Percentiles rank a stretch among this genome's conserved stretches.
Conservation (phyloP, 2,797 vertebrate genomes). For the Fundulus diaphanus region DNA sequence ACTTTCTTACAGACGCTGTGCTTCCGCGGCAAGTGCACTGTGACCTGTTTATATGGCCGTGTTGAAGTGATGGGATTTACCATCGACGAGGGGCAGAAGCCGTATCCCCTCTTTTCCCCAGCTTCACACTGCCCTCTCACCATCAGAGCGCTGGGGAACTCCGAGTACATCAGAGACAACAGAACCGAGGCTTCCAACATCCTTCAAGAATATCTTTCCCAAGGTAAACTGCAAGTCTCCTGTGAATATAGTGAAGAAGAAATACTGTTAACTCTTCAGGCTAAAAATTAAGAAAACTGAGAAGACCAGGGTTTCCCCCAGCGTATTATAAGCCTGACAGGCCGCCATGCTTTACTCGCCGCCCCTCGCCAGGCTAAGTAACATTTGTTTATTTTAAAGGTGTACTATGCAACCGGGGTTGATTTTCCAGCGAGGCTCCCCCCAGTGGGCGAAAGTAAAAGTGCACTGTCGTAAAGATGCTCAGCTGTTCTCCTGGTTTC, state of each 20-base stretch:
- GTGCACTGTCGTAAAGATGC: too few species aligned
- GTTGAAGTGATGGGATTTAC: conserved; percentile 91
- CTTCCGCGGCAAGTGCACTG: conserved; percentile 88
- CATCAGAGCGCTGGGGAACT: conserved; percentile 74
- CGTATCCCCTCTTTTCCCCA: conserved; percentile 86
- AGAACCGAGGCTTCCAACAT: conserved; percentile 75
- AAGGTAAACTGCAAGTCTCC: conserved; percentile 70
- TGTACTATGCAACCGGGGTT: too few species aligned
- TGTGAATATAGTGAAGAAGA: not conserved
- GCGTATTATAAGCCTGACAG: too few species aligned
- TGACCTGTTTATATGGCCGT: conserved; percentile 90
- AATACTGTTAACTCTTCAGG: not conserved
- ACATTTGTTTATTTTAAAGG: too few species aligned
- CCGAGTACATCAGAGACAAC: conserved; percentile 64
- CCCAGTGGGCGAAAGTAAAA: too few species aligned
- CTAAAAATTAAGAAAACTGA: not conserved
- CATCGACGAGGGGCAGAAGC: conserved; percentile 87
- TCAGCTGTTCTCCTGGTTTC: too few species aligned
- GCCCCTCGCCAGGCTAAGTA: too few species aligned
- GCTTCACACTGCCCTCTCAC: conserved; percentile 85
- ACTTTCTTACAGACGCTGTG: conserved; percentile 81
- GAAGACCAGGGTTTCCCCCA: too few species aligned
- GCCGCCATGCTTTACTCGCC: too few species aligned
- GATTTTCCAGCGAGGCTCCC: too few species aligned
- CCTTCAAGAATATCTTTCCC: conserved; percentile 79